Evolutionary conservation across 2,113 vertebrate species (phyloP).

Genomic region (Tupaia chinensis): DNA sequence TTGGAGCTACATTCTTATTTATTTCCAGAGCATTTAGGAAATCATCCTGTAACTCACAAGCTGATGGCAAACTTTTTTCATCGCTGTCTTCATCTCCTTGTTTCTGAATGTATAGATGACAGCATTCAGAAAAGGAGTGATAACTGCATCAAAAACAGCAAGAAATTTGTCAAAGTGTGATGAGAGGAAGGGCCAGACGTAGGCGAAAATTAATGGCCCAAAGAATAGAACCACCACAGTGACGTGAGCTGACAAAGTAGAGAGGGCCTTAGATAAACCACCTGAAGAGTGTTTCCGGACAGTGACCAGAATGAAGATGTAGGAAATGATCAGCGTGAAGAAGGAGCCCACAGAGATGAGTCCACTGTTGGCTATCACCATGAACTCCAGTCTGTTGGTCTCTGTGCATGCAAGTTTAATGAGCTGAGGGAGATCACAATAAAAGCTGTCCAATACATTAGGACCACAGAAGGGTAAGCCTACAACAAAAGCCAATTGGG

Average conservation of each 20-base stretch:
- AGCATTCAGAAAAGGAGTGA: constrained; percentile 52
- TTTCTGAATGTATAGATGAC: constrained; percentile 55
- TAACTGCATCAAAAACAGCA: constrained; percentile 42
- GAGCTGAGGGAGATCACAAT: constrained; percentile 69
- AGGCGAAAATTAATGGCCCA: constrained; percentile 50
- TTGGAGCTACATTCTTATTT: neutral
- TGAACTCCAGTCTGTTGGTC: constrained; percentile 36
- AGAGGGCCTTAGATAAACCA: constrained; percentile 59
- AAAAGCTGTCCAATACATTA: constrained; percentile 72
- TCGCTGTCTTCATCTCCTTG: constrained; percentile 42
- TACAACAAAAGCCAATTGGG: constrained; percentile 44
- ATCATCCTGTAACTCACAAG: constrained; percentile 39
- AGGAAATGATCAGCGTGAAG: constrained; percentile 59
- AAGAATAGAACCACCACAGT: constrained; percentile 60
- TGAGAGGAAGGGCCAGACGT: constrained; percentile 40
- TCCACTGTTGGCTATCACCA: constrained; percentile 71
- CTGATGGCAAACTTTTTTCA: constrained; percentile 51
- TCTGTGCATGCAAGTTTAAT: constrained; percentile 74
- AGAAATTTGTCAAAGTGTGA: constrained; percentile 61
- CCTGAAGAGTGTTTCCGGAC: constrained; percentile 51
- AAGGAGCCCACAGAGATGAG: constrained; percentile 65
- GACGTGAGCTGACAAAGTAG: constrained; percentile 69
- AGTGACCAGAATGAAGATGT: constrained; percentile 61
- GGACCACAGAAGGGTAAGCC: constrained; percentile 70
- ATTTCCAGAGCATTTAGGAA: neutral